Conservation (phyloP, 2,797 vertebrate genomes). For the Chelmon rostratus region DNA sequence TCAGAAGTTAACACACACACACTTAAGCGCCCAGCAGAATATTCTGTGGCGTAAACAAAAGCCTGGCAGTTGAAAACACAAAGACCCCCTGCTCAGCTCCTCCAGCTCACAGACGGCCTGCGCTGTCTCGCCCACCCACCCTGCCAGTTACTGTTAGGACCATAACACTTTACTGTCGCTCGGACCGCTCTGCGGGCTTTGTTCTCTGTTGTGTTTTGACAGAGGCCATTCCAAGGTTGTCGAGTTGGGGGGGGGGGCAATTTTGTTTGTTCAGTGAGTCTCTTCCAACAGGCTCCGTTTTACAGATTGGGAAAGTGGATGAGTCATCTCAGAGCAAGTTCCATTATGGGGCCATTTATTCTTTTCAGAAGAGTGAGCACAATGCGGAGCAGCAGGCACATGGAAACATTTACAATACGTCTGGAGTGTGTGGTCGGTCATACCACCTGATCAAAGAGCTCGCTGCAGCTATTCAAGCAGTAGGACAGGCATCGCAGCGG, state of each 20-base stretch:
- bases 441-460: conserved; percentile 80
- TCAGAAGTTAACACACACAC: background rate
- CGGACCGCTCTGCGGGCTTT: conserved; percentile 55
- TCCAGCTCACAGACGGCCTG: conserved; percentile 40
- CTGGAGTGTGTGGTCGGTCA: conserved; percentile 68
- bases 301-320: conserved; percentile 68
- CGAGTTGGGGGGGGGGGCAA: conserved; percentile 30
- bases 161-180: conserved; percentile 61
- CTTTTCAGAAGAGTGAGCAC: conserved; percentile 63
- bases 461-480: conserved; percentile 62
- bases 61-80: conserved; percentile 71
- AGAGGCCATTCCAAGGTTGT: conserved; percentile 55
- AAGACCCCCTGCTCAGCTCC: conserved; percentile 58
- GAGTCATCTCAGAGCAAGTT: conserved; percentile 73
- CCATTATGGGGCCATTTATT: conserved; percentile 67
- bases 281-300: conserved; percentile 60
- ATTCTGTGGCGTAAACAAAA: conserved; percentile 66
- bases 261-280: conserved; percentile 62
- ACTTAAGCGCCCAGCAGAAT: conserved; percentile 20
- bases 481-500: conserved; percentile 45
- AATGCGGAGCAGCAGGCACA: conserved; percentile 66
- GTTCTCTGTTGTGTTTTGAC: conserved; percentile 56
- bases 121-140: conserved; percentile 69
- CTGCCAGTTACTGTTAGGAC: conserved; percentile 56
- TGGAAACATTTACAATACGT: conserved; percentile 79